phyloP scores from a whole-genome alignment of 2,113 vertebrate species.

The Sinocyclocheilus anshuiensis region DNA sequence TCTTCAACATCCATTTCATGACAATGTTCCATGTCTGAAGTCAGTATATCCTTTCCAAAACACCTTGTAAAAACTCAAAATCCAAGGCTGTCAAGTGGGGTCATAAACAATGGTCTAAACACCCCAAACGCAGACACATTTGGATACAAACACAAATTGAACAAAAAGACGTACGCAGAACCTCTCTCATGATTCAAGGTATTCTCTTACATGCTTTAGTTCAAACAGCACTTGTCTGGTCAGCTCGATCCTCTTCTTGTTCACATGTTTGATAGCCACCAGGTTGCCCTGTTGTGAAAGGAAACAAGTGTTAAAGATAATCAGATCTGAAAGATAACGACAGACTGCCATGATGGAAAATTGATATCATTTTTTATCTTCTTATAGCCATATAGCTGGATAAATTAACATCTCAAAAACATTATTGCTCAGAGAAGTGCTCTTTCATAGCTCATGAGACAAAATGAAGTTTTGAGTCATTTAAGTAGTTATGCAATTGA shows the following conservation, averaged over 20 bases:
- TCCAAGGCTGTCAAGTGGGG: conserved; percentile 35
- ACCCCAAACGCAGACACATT: conserved; percentile 67
- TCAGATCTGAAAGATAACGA: background rate
- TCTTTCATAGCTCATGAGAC: background rate
- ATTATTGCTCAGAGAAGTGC: background rate
- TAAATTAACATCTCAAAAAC: background rate
- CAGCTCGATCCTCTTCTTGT: conserved; percentile 97
- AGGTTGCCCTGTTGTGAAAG: conserved; percentile 85
- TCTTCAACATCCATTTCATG: background rate
- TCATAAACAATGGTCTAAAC: conserved; percentile 43
- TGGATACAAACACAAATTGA: conserved; percentile 59
- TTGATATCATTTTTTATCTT: background rate
- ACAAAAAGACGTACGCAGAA: background rate
- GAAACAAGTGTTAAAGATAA: background rate
- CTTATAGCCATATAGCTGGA: background rate
- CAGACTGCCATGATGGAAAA: background rate
- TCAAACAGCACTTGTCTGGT: conserved; percentile 96
- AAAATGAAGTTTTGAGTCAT: background rate
- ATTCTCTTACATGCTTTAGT: conserved; percentile 90
- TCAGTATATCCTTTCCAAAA: conserved; percentile 43
- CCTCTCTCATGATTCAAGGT: background rate
- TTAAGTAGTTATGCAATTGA: background rate
- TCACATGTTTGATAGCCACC: conserved; percentile 96
- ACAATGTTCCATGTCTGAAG: background rate
- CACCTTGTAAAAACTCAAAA: conserved; percentile 36